Conservation (phyloP, 2,113 vertebrate genomes). For the Pygathrix nemaeus region DNA sequence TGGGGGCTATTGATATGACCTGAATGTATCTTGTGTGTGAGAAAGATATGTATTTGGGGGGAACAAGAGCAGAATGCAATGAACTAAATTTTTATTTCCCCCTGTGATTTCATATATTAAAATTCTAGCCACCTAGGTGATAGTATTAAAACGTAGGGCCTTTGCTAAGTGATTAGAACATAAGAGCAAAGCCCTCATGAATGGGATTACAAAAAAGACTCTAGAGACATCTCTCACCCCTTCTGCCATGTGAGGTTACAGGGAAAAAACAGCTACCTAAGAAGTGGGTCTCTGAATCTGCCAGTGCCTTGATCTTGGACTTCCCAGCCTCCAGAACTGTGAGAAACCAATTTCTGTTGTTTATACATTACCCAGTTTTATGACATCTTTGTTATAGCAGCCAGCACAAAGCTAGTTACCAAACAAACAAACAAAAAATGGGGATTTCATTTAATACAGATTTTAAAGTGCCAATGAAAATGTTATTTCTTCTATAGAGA, state of each 20-base stretch:
- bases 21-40: neutral
- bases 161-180: neutral
- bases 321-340: neutral
- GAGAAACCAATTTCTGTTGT: neutral
- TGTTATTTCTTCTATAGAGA: neutral
- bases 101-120: neutral
- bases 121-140: neutral
- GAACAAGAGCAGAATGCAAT: neutral
- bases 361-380: neutral
- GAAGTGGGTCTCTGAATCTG: neutral
- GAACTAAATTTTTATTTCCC: neutral
- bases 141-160: neutral
- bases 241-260: neutral
- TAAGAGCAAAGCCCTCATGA: neutral
- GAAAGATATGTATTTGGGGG: neutral
- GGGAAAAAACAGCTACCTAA: neutral
- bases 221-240: neutral
- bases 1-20: neutral
- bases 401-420: neutral
- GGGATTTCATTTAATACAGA: neutral
- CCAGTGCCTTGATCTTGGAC: neutral
- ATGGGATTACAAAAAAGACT: neutral
- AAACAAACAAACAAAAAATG: neutral
- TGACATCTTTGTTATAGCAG: neutral
- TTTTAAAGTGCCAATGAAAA: conserved; percentile 7